Percentiles rank a stretch among this genome's conserved stretches.
These are phyloP conservation scores for Caenorhabditis sp. DNA, from an alignment of 2,888 invertebrate genomes.

Conservation along the genomic window DNA sequence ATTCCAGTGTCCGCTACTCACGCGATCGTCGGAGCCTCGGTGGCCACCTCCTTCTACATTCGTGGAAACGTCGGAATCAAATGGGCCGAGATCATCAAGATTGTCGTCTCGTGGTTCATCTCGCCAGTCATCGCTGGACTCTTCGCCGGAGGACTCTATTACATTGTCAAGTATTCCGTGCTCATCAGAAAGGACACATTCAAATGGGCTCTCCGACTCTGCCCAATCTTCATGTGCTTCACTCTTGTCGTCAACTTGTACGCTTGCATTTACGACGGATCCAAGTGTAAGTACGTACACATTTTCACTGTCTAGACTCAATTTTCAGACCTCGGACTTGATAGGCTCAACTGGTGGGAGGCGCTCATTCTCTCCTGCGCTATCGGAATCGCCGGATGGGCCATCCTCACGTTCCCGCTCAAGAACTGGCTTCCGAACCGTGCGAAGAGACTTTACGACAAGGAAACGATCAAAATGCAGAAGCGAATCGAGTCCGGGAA, in stretches of 20 bases:
- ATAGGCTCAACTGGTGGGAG: constrained; percentile 59
- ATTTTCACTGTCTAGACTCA: neutral
- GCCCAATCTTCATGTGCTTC: constrained; percentile 81
- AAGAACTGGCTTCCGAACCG: constrained; percentile 59
- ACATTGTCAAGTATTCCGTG: constrained; percentile 88
- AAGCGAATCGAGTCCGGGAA: constrained; percentile 58
- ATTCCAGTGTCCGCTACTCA: constrained; percentile 90
- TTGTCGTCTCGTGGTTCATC: constrained; percentile 96
- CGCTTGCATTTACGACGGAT: constrained; percentile 92
- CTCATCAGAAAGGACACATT: constrained; percentile 80
- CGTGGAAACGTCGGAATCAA: constrained; percentile 89
- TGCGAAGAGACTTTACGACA: constrained; percentile 57
- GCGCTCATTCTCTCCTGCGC: constrained; percentile 58
- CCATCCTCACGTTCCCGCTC: constrained; percentile 59
- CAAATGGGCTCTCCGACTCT: constrained; percentile 60
- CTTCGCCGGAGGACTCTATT: constrained; percentile 88
- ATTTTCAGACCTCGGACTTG: constrained; percentile 66
- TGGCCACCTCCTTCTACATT: constrained; percentile 66
- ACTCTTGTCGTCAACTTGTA: constrained; percentile 94
- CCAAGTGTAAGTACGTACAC: constrained; percentile 59
- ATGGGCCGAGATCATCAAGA: constrained; percentile 88
- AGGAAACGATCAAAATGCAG: constrained; percentile 56
- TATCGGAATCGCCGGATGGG: constrained; percentile 58
- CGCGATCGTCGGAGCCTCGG: constrained; percentile 66
- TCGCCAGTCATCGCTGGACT: constrained; percentile 93